Percentiles rank a stretch among this genome's conserved stretches.
phyloP scores from a whole-genome alignment of 2,888 invertebrate genomes.

The Aphrophora alni region DNA sequence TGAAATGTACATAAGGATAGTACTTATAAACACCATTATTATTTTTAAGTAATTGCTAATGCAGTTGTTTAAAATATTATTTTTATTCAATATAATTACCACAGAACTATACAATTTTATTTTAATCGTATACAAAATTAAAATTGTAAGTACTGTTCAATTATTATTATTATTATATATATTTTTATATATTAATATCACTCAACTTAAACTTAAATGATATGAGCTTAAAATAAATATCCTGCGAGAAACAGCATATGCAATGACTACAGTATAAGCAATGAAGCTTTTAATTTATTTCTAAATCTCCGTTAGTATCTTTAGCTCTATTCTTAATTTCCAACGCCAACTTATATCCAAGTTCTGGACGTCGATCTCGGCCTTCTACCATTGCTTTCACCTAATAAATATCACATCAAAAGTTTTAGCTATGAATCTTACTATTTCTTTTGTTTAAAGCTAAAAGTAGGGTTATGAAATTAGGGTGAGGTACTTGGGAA shows the following conservation, averaged over 20 bases:
- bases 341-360: constrained; percentile 88
- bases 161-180: no score
- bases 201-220: no score
- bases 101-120: no score
- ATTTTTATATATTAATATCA: no score
- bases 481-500: no score
- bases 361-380: constrained; percentile 82
- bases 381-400: constrained; percentile 89
- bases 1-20: no score
- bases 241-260: background rate
- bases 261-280: background rate
- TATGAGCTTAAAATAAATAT: background rate
- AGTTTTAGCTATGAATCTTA: background rate
- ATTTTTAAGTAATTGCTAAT: no score
- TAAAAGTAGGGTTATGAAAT: background rate
- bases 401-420: constrained; percentile 56
- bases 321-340: constrained; percentile 65
- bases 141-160: no score
- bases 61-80: no score
- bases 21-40: no score
- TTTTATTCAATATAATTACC: no score
- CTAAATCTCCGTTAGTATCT: background rate
- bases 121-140: no score
- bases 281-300: background rate
- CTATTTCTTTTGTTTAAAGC: background rate